Base-by-base conservation (phyloP, 2,888 invertebrate species). In the Lottia gigantea region DNA sequence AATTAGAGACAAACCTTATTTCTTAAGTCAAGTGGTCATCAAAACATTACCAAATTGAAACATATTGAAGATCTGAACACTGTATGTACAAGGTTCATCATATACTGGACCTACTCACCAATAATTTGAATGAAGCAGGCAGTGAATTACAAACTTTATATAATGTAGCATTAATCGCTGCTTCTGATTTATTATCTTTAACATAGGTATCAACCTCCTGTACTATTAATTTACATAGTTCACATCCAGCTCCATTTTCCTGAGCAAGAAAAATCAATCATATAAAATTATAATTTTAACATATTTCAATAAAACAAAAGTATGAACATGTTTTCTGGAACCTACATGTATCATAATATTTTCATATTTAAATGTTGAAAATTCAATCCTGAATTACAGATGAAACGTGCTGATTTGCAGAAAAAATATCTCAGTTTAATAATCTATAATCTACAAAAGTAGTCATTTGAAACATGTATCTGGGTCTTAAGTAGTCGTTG, bases 121-220 rank as follows among this genome's bases (percentile, higher is more conserved):
- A 15, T 12, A 31, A 12, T 46, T 70, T 66, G 46, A 70, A 26
- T n/a, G 66, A 15, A 19, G 49, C 66, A 26, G 66, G 66, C 26
- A 70, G 66, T 19, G 62, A 15, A 62, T 66, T 40, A 31, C 70
- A 70, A 31, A 70, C 46, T 46, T 70, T 66, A 63, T 70, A 66
- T 25, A 70, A 62, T n/a, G 70, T 70, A 62, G 66, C 23, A 66
- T 70, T 70, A 47, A 70, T 66, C 40, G 66, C 66, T 8, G 70
- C 68, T 46, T 46, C 65, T 4, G 68, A 55, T 15, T 46, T 55
- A 65, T 71, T 71, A 15, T 68, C 46, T 61, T 71, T 47, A 16
- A 71, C 26, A 66, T 71, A 71, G 40, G 62, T 31, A 47, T 71
- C 71, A 15, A 65, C 46, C 4, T 61, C 40, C 46, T 71, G 64